Evolutionary conservation across 2,797 vertebrate genomes (phyloP).

Genomic region (Ambastaia sidthimunki): DNA sequence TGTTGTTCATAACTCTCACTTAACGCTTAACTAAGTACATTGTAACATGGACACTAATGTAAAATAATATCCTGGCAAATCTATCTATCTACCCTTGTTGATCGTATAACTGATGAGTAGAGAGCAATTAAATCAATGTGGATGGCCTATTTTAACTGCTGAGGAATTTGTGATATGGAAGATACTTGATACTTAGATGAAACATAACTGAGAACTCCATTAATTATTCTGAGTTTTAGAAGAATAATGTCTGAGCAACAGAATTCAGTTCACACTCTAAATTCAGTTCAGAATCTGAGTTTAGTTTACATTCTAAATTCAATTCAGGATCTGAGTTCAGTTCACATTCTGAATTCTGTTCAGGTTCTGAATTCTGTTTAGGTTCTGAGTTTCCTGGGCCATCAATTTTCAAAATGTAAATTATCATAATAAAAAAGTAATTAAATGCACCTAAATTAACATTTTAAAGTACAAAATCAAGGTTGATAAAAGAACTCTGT

Average conservation of each 20-base stretch:
- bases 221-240: background rate
- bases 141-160: background rate
- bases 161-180: background rate
- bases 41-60: background rate
- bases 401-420: background rate
- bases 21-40: background rate
- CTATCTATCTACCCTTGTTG: background rate
- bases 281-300: no score
- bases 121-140: background rate
- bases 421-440: background rate
- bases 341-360: background rate
- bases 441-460: background rate
- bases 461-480: background rate
- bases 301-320: background rate
- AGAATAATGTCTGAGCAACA: background rate
- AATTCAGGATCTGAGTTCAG: background rate
- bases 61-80: slow-evolving; percentile 1
- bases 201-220: background rate
- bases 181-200: background rate
- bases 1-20: background rate
- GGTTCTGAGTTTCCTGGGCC: background rate
- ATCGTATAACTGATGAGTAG: background rate
- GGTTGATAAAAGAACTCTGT: background rate
- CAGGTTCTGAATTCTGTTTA: background rate
- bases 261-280: background rate